Evolutionary conservation across 2,113 vertebrate genomes (phyloP), one percentile per base, ranked within the genome.

Genomic region (Azemiops feae): DNA sequence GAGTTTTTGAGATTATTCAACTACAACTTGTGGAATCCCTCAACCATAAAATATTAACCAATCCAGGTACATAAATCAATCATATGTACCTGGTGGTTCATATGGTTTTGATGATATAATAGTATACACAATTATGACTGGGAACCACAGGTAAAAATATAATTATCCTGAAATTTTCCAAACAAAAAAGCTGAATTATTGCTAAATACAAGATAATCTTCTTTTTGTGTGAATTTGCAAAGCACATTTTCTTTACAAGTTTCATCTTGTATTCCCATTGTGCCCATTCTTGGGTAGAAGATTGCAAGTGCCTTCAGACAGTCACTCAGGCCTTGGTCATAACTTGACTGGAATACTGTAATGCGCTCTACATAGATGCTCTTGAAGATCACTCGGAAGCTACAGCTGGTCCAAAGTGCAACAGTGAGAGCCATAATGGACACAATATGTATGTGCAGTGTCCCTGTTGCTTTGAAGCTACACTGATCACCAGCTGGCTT

Each of bases 171-270:
- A 7, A 7, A 87, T 27, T 12, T 52, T 25, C 54, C 89, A 12
- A 2, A n/a, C 45, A 39, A 16, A 20, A 86, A 74, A 0, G 0
- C 0, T 52, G 54, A 7, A 74, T 34, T 87, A 5, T 81, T 54
- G 11, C 90, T 58, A 54, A 89, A 93, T 20, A 7, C 39, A 0
- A 3, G 34, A n/a, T 8, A 22, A 10, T 34, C 3, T 54, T 0
- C 1, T 27, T 23, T 60, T 22, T 54, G 5, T 25, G 16, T 89
- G 0, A 0, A 27, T 10, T 88, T 8, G 0, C 0, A 58, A 50
- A 0, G 1, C 1, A 2, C 4, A 9, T 23, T 2, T 0, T 0
- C 0, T 85, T 91, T 95, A 43, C 6, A 81, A 81, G 34, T 2
- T 22, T 43, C 74, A 81, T 81, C 18, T 81, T 81, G 69, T 74